These are phyloP conservation scores for Grammomys dolichurus DNA, from an alignment of 2,113 vertebrate genomes.

Conservation along the genomic window DNA sequence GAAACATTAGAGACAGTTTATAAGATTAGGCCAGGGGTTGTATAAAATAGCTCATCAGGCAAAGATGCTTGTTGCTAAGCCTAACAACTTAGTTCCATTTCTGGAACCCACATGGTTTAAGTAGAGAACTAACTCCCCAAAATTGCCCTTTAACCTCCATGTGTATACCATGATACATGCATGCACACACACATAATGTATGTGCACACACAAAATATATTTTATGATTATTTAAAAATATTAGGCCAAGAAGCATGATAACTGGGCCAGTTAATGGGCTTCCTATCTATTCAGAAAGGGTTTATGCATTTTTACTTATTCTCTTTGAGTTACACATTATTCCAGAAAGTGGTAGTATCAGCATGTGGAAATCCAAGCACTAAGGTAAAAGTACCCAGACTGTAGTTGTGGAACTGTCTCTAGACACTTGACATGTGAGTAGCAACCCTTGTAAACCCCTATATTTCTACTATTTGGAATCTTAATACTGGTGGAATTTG, in stretches of 20 bases:
- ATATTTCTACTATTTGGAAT: not conserved
- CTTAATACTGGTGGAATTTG: not conserved
- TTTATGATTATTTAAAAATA: not conserved
- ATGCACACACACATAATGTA: not conserved
- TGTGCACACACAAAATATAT: not conserved
- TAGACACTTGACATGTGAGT: slow-evolving; percentile 2
- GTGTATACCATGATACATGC: not conserved
- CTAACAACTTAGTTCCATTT: not conserved
- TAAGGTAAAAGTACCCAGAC: slow-evolving; percentile 49
- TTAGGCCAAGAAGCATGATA: slow-evolving; percentile 21
- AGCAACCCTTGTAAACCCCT: slow-evolving; percentile 15
- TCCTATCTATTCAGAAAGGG: slow-evolving; percentile 26
- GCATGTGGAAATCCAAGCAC: not conserved
- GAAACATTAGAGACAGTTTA: slow-evolving; percentile 1
- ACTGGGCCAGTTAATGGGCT: not conserved
- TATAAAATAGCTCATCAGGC: not conserved
- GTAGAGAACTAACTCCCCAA: not conserved
- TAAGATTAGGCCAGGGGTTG: not conserved
- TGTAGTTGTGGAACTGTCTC: slow-evolving; percentile 43
- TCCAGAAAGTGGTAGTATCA: slow-evolving; percentile 29
- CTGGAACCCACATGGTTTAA: not conserved
- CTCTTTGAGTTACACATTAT: slow-evolving; percentile 22
- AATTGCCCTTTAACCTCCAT: not conserved
- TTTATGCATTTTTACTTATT: slow-evolving; percentile 45
- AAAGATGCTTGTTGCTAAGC: not conserved